Base-by-base conservation (phyloP, 2,113 vertebrate genomes). In the Delphinus delphis region DNA sequence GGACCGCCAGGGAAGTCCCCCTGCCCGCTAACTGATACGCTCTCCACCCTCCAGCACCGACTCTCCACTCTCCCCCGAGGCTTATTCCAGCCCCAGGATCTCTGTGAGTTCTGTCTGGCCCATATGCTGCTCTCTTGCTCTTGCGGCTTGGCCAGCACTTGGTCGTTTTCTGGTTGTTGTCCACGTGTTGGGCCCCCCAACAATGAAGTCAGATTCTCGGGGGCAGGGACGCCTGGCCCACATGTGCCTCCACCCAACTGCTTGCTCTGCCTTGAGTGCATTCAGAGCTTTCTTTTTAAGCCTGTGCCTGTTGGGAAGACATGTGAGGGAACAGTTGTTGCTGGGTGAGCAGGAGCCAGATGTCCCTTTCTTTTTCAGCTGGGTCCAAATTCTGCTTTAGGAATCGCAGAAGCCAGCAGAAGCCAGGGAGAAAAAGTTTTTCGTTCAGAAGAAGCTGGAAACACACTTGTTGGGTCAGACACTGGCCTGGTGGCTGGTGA, bases 1-100 rank as follows among this genome's bases (percentile, higher is more conserved):
- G 55, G 55, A 21, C 55, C 18, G 6, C 55, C 55, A 58, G 55
- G 55, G 55, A 20, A 58, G 55, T 20, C 55, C 18, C 55, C 55
- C 55, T 20, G 25, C 13, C 36, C 44, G 5, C 31, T 53, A 17
- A 5, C 6, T 1, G 17, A 47, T 12, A 8, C 0, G 21, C 28
- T 28, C n/a, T 55, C 65, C 31, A 36, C 17, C 23, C 41, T 14
- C 33, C 5, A 5, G 8, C 5, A 7, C 60, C 1, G 26, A 13
- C 15, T 8, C 47, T 38, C 14, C 31, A 5, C 31, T 12, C 23
- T 6, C 31, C 6, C 6, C 4, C 0, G 18, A 33, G 44, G 73
- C n/a, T 81, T 4, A 17, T 0, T 13, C 62, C 50, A 6, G 28
- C 41, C 62, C 73, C 11, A 2, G n/a, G 85, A 14, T 7, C 58